Evolutionary conservation across 2,888 invertebrate genomes (phyloP).

Genomic region (Malacosoma neustria): DNA sequence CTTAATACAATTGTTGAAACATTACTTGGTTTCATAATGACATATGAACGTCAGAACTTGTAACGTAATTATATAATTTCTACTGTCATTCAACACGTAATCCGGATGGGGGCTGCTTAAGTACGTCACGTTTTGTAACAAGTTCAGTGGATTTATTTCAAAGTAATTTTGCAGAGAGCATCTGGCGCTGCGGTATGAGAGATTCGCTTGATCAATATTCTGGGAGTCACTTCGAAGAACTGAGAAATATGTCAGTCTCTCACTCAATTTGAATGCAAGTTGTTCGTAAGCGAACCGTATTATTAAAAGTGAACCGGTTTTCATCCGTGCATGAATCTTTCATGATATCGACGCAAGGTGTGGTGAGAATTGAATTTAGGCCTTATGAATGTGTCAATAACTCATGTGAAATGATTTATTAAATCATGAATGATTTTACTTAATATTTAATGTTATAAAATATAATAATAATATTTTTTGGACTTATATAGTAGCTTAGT

Average conservation of each 20-base stretch:
- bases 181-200: slow-evolving; percentile 67
- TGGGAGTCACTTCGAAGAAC: slow-evolving; percentile 57
- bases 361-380: not conserved
- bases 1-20: not conserved
- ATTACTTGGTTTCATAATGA: slow-evolving; percentile 7
- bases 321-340: not conserved
- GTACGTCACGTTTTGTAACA: slow-evolving; percentile 24
- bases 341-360: not conserved
- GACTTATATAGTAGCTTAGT: no score
- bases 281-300: slow-evolving; percentile 37
- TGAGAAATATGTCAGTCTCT: slow-evolving; percentile 67
- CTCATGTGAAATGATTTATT: no score
- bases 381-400: no score
- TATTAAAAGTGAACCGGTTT: slow-evolving; percentile 19
- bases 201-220: slow-evolving; percentile 71
- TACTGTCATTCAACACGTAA: slow-evolving; percentile 30
- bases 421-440: no score
- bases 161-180: slow-evolving; percentile 69
- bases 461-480: no score
- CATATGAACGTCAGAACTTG: slow-evolving; percentile 12
- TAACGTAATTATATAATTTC: slow-evolving; percentile 34
- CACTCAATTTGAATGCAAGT: slow-evolving; percentile 51
- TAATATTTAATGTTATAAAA: no score
- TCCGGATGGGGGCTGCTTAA: slow-evolving; percentile 8
- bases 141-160: slow-evolving; percentile 62